Base-by-base conservation (phyloP, 2,888 invertebrate species). In the Hyposoter didymator region DNA sequence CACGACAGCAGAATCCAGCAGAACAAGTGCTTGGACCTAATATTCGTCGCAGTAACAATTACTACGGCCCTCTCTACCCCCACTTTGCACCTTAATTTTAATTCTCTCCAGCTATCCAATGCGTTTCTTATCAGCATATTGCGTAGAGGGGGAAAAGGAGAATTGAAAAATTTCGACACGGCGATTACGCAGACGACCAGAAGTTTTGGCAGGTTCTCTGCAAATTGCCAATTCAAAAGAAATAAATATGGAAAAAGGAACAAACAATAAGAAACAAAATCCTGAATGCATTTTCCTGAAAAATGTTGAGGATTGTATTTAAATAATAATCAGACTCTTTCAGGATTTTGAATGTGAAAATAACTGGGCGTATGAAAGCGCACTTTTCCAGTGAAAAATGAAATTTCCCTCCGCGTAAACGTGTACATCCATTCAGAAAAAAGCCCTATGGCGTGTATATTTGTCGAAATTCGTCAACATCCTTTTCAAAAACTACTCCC, bases 371-470 rank as follows among this genome's bases (percentile, higher is more conserved):
- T 59, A 28, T 59, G 6, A 12, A 55, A 28, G 28, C 28, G 14
- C 14, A 59, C 14, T 59, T 59, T 59, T 22, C 6, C 5, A 59
- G 28, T 55, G 28, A 14, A 1, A 28, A 14, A 14, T 59, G 28
- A 59, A 28, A 59, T 22, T 12, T 22, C 22, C 4, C 3, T 55
- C 22, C 28, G 12, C 59, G 59, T 59, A 28, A 59, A 59, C 28
- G 28, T 59, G 14, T 59, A 39, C 28, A 28, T 28, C 14, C 14
- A 59, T 59, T 59, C 5, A 28, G 12, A 28, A 59, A 28, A 59
- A 28, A 59, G 28, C 28, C 28, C 59, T 59, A 28, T 59, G 59
- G 59, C 28, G 28, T 59, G 59, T 59, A 28, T 28, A 59, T 59
- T 2, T 5, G 14, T 59, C 5, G 14, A 59, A 59, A 59, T 28